phyloP scores from a whole-genome alignment of 2,888 invertebrate species.

The Pseudolycoriella hygida region DNA sequence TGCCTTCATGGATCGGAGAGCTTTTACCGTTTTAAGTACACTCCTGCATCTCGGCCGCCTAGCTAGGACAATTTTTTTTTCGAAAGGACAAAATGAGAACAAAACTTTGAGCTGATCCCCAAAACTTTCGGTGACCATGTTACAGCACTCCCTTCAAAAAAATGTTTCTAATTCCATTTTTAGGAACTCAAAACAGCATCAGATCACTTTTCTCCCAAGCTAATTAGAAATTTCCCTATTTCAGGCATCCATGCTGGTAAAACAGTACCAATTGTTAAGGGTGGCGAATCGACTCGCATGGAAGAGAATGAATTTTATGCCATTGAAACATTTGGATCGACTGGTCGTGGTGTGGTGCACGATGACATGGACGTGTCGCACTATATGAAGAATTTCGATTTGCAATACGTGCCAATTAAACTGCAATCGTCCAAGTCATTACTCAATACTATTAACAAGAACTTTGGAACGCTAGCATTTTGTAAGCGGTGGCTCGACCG shows the following conservation, averaged over 20 bases:
- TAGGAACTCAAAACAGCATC: too few species aligned
- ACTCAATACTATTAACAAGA: conserved; percentile 82
- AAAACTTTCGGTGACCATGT: too few species aligned
- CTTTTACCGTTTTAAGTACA: too few species aligned
- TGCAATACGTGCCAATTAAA: conserved; percentile 78
- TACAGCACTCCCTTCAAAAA: too few species aligned
- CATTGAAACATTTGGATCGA: conserved; percentile 98
- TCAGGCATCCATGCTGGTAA: conserved; percentile 85
- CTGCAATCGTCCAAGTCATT: conserved; percentile 85
- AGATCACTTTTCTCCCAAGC: too few species aligned
- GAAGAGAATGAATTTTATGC: conserved; percentile 99
- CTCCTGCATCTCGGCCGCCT: too few species aligned
- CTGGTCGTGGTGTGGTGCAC: conserved; percentile 85
- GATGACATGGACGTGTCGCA: conserved; percentile 99
- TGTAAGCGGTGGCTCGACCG: conserved; percentile 98
- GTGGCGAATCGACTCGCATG: conserved; percentile 95
- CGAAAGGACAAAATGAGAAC: too few species aligned
- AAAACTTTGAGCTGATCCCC: too few species aligned
- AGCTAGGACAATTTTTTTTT: too few species aligned
- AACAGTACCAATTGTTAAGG: conserved; percentile 98
- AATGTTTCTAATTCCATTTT: too few species aligned
- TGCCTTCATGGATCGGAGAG: too few species aligned
- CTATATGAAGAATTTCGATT: conserved; percentile 98
- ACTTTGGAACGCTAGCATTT: conserved; percentile 95
- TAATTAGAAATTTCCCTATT: too few species aligned